Base-by-base conservation (phyloP, 2,797 vertebrate species). In the Eospalax fontanierii region DNA sequence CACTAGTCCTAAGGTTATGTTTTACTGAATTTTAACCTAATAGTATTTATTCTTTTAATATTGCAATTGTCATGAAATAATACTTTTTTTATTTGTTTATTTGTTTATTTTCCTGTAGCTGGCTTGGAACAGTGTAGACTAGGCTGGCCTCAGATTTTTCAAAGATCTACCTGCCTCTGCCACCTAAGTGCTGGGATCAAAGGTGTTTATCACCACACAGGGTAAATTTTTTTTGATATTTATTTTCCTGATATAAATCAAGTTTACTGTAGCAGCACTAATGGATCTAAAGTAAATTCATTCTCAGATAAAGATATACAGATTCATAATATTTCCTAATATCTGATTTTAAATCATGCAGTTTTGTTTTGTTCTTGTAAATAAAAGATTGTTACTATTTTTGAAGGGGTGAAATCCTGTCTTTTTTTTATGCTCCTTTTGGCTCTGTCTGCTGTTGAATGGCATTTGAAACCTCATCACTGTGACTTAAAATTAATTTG, bases 401-500 rank as follows among this genome's bases (percentile, higher is more conserved):
- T 50, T 5, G 4, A 93, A 19, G 6, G 79, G 57, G 19, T 50
- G 66, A 75, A 63, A 71, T 76, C 4, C 24, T 91, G 11, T 46
- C 26, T n/a, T 75, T 8, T 57, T 71, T 21, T 21, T 92, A 8
- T 15, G 6, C 35, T 30, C 38, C 88, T 59, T 71, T 18, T 33
- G 16, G 24, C 3, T 22, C 54, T 40, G 57, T 22, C n/a, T 38
- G 61, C 50, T 63, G 24, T 68, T 82, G 3, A 43, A 46, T 82
- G 28, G 24, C 61, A 82, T 79, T 91, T 87, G 40, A 59, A 54
- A 2, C 24, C 50, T 65, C 10, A 71, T 15, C 4, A 66, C 19
- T 87, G 57, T 40, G 38, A 92, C 43, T 70, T 83, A 79, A n/a
- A 89, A 79, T 89, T 74, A 54, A 89, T 89, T 76, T 75, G 70